A percentile compares a stretch with the other conserved stretches of the same genome.
Conservation (phyloP, 2,113 vertebrate genomes). For the Otolemur garnettii region DNA sequence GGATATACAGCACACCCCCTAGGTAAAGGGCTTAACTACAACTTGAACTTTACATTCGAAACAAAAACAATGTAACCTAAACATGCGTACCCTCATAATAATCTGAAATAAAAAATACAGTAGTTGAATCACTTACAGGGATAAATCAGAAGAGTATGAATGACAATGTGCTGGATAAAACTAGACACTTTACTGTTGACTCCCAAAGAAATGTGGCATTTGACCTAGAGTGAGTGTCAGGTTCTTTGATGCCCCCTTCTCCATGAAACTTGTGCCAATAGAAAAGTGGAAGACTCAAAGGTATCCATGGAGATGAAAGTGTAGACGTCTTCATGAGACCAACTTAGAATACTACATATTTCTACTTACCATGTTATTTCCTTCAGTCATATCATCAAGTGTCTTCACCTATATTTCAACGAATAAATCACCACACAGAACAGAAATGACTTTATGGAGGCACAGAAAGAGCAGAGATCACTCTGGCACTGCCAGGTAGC, state of each 20-base stretch:
- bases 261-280: not conserved
- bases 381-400: not conserved
- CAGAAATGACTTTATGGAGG: not conserved
- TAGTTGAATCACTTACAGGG: not conserved
- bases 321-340: not conserved
- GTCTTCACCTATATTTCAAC: not conserved
- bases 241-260: not conserved
- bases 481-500: not conserved
- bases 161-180: not conserved
- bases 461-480: not conserved
- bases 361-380: not conserved
- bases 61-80: no score
- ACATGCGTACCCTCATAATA: no score
- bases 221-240: not conserved
- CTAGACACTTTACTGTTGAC: not conserved
- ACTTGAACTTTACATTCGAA: no score
- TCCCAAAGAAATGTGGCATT: not conserved
- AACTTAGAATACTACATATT: not conserved
- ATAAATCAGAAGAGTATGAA: not conserved
- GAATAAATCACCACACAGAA: not conserved
- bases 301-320: not conserved
- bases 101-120: no score
- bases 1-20: no score
- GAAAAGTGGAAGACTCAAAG: not conserved
- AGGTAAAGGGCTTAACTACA: no score